A percentile compares a stretch with the other conserved stretches of the same genome.
These are phyloP conservation scores for Metridium senile DNA, from an alignment of 92 coral and sea anemone species.

Conservation along the genomic window DNA sequence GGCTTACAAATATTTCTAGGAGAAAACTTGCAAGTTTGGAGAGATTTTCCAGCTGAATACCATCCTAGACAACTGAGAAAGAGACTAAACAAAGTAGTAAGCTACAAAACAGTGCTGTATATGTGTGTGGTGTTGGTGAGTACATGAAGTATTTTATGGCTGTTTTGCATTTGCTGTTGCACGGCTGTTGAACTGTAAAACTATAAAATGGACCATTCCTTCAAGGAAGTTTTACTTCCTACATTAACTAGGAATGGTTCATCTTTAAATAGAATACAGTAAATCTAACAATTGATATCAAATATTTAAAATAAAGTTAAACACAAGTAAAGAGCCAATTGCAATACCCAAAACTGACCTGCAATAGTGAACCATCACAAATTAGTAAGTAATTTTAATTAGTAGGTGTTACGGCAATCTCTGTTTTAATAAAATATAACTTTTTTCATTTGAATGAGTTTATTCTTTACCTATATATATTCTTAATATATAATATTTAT, in stretches of 20 bases:
- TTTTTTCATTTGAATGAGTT: too few relatives aligned
- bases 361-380: neutral
- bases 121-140: constrained; percentile 11
- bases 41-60: neutral
- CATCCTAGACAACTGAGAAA: constrained; percentile 3
- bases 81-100: constrained; percentile 11
- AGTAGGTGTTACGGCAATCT: too few relatives aligned
- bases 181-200: constrained; percentile 4
- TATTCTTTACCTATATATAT: too few relatives aligned
- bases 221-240: constrained; percentile 14
- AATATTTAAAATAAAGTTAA: too few relatives aligned
- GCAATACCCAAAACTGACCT: neutral
- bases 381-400: neutral
- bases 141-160: constrained; percentile 18
- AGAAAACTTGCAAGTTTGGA: constrained; percentile 1
- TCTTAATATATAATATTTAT: too few relatives aligned
- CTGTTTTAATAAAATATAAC: too few relatives aligned
- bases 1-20: neutral
- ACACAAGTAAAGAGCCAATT: neutral
- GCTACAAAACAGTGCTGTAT: constrained; percentile 11
- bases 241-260: neutral
- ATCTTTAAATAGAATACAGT: neutral
- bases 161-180: neutral
- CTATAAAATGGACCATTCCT: neutral
- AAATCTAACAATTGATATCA: neutral